Conservation (phyloP, 1,140 invertebrate genomes). For the Zelostemma sp. region DNA sequence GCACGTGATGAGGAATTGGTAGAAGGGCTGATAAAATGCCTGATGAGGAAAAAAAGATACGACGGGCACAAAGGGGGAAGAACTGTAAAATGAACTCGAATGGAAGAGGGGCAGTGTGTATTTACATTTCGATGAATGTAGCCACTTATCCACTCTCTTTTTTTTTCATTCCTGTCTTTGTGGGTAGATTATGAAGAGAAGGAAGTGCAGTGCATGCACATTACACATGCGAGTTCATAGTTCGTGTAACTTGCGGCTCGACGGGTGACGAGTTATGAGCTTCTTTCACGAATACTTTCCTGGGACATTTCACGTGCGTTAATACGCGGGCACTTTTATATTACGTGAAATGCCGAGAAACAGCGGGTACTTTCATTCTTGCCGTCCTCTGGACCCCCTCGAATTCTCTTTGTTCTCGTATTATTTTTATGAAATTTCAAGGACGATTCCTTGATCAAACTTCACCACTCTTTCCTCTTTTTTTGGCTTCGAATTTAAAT, state of each 20-base stretch:
- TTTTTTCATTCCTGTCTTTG: constrained; percentile 50
- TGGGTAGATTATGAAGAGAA: constrained; percentile 44
- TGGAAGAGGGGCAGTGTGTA: constrained; percentile 35
- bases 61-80: constrained; percentile 17
- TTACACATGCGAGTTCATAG: constrained; percentile 19
- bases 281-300: constrained; percentile 9
- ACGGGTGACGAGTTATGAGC: constrained; percentile 5
- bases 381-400: too few species aligned
- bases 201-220: constrained; percentile 27
- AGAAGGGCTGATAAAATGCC: constrained; percentile 34
- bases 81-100: constrained; percentile 33
- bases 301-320: neutral
- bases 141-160: constrained; percentile 44
- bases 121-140: constrained; percentile 45
- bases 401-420: too few species aligned
- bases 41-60: constrained; percentile 17
- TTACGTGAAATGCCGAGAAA: neutral
- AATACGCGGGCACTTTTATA: neutral
- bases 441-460: too few species aligned
- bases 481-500: too few species aligned
- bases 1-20: constrained; percentile 7
- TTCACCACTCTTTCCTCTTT: too few species aligned
- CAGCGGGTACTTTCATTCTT: too few species aligned
- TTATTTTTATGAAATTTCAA: too few species aligned
- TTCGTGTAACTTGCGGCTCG: constrained; percentile 13